A percentile compares a stretch with the other conserved stretches of the same genome.
Evolutionary conservation across 2,797 vertebrate species (phyloP).

Genomic region (Echiichthys vipera): DNA sequence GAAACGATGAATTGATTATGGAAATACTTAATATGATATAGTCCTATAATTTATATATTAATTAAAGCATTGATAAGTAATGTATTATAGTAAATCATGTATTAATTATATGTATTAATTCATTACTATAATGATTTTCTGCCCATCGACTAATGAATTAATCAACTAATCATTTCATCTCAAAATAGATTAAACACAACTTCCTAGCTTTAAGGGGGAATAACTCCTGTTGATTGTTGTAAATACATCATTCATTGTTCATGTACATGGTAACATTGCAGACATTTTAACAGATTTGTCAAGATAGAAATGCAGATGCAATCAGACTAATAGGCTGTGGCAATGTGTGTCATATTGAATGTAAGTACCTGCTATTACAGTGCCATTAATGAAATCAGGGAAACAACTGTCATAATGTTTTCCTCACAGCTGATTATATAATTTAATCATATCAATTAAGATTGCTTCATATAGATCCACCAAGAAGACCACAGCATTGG

Average conservation of each 20-base stretch:
- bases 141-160: not conserved
- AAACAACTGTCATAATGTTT: slow-evolving; percentile 26
- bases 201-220: not conserved
- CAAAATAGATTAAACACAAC: not conserved
- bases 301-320: slow-evolving; percentile 24
- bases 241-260: not conserved
- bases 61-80: no score
- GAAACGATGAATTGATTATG: not conserved
- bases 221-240: not conserved
- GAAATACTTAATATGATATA: not conserved
- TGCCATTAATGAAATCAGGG: slow-evolving; percentile 10
- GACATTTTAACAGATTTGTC: slow-evolving; percentile 16
- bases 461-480: slow-evolving; percentile 17
- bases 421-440: slow-evolving; percentile 36
- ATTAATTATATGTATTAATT: no score
- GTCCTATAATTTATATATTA: no score
- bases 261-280: not conserved
- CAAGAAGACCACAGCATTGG: slow-evolving; percentile 48
- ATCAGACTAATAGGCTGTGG: not conserved
- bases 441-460: not conserved
- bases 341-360: slow-evolving; percentile 1
- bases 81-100: no score
- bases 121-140: no score
- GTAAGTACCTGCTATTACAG: slow-evolving; percentile 28
- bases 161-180: not conserved